Conservation (phyloP, 2,888 invertebrate genomes). For the Pachliopta kotzebuea region DNA sequence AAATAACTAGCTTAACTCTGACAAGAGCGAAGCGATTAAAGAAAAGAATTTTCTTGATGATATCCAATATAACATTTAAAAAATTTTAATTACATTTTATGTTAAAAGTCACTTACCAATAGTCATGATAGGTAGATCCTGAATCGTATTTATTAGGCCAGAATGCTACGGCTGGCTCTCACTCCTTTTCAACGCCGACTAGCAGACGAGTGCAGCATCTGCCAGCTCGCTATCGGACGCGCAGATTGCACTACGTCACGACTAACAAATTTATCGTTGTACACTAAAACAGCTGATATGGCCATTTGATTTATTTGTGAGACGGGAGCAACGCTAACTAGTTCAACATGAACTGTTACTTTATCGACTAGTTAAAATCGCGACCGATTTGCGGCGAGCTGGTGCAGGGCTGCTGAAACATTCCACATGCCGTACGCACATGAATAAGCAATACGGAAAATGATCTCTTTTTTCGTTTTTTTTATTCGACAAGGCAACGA, state of each 20-base stretch:
- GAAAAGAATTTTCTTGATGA: no score
- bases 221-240: constrained; percentile 11
- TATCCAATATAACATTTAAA: no score
- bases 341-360: constrained; percentile 30
- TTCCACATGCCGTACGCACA: neutral
- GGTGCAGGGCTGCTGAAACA: constrained; percentile 10
- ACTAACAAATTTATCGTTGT: constrained; percentile 25
- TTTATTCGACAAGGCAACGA: no score
- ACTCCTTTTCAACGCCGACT: neutral
- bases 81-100: no score
- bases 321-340: constrained; percentile 30
- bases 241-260: constrained; percentile 20
- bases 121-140: no score
- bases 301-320: constrained; percentile 23
- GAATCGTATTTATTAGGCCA: no score
- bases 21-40: no score
- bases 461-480: no score
- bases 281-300: constrained; percentile 16
- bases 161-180: no score
- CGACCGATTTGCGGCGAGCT: constrained; percentile 21
- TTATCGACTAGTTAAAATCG: constrained; percentile 28
- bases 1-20: no score
- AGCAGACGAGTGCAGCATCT: constrained; percentile 8
- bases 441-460: no score
- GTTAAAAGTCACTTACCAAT: no score